Conservation (phyloP, 2,888 invertebrate genomes). For the Chelonus formosanus region DNA sequence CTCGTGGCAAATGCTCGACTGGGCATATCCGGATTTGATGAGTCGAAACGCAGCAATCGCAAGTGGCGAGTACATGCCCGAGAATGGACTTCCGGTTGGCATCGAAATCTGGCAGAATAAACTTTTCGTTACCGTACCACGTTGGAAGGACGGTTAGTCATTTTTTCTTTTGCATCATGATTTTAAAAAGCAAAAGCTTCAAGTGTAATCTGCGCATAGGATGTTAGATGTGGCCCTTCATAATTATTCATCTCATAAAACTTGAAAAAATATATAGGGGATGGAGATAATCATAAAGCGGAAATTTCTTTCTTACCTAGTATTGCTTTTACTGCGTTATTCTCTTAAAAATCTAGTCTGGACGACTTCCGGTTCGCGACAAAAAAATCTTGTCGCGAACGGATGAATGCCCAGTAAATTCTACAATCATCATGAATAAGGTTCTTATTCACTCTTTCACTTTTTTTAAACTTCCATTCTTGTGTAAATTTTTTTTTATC, state of each 20-base stretch:
- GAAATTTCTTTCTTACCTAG: conserved; percentile 33
- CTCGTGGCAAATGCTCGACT: conserved; percentile 81
- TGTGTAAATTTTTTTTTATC: neutral
- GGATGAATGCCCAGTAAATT: conserved; percentile 27
- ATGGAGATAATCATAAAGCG: conserved; percentile 32
- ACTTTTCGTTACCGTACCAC: conserved; percentile 83
- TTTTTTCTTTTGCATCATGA: conserved; percentile 7
- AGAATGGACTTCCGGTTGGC: conserved; percentile 83
- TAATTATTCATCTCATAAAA: neutral
- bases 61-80: conserved; percentile 75
- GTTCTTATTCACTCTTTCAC: neutral
- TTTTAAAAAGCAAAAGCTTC: neutral
- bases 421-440: neutral
- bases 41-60: conserved; percentile 73
- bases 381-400: conserved; percentile 32
- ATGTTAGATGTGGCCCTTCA: too few relatives aligned
- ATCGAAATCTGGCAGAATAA: conserved; percentile 83
- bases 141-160: conserved; percentile 80
- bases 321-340: conserved; percentile 1
- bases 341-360: conserved; percentile 52
- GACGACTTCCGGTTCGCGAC: conserved; percentile 57
- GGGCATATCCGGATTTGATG: conserved; percentile 74
- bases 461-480: neutral
- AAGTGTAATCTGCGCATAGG: neutral
- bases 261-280: conserved; percentile 13